Base-by-base conservation (phyloP, 2,888 invertebrate species). In the Alsophila aescularia region DNA sequence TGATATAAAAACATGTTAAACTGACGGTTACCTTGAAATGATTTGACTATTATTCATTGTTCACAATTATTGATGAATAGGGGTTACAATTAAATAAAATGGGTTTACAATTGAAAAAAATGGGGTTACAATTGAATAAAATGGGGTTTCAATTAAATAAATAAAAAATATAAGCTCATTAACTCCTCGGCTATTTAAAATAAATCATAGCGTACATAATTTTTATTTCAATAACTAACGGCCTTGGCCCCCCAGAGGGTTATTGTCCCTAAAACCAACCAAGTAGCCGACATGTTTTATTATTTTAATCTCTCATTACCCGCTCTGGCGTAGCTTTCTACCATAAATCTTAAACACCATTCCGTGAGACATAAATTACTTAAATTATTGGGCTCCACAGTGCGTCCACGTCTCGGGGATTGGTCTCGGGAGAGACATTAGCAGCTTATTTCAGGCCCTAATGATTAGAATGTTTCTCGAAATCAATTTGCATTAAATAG, bases 361-460 rank as follows among this genome's bases (percentile, higher is more conserved):
- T 53, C 31, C 39, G 44, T 58, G 29, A 32, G 60, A 66, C 62
- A 69, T 70, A 75, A 74, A 73, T 74, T 68, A 73, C 66, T 59
- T 69, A 73, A 75, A 72, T 74, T 62, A 65, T 71, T 58, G 58
- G 57, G 63, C 73, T 73, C 56, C 72, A 69, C 73, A 67, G 56
- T 37, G 50, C 48, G 70, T 60, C 63, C 48, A 56, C 70, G 61
- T 68, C 58, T 64, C 51, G 53, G 60, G 58, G 59, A 62, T 60
- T 56, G 55, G 54, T 48, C 51, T 56, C 39, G 35, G 54, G 47
- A 45, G 35, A 24, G 50, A 47, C 37, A 9, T 13, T 43, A 21
- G 21, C 3, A 21, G 21, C 21, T 27, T 27, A 7, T 27, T 27
- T 27, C 2, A 18, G 5, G 3, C 18, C 18, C 18, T 18, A 18